phyloP scores from a whole-genome alignment of 2,888 invertebrate genomes.

The Lissonota sp. region DNA sequence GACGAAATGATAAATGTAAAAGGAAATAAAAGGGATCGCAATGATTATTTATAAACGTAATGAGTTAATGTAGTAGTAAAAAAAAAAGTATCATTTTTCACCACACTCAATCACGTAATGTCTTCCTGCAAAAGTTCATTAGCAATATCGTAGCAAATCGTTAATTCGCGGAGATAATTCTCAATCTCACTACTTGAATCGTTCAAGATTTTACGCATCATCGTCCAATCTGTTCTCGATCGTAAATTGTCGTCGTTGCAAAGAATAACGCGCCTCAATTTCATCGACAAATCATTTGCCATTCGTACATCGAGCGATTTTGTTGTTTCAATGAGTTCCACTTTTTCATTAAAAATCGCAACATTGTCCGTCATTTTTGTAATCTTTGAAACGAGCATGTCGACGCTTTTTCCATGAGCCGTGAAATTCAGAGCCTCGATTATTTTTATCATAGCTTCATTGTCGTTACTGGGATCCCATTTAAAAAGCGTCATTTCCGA shows the following conservation, averaged over 20 bases:
- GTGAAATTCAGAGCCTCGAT: constrained; percentile 60
- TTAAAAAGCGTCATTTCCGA: constrained; percentile 78
- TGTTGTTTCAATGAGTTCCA: constrained; percentile 66
- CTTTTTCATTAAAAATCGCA: constrained; percentile 71
- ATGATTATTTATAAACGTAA: background rate
- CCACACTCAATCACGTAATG: constrained; percentile 51
- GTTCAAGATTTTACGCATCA: constrained; percentile 64
- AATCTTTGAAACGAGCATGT: constrained; percentile 63
- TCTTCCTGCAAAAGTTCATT: constrained; percentile 71
- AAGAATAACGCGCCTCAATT: constrained; percentile 76
- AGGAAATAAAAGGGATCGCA: background rate
- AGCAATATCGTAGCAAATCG: constrained; percentile 74
- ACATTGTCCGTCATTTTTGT: constrained; percentile 61
- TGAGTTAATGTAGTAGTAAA: background rate
- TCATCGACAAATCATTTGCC: constrained; percentile 77
- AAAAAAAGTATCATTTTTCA: background rate
- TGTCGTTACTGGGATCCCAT: constrained; percentile 77
- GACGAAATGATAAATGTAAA: background rate
- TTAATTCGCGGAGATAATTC: constrained; percentile 70
- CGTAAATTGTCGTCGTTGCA: constrained; percentile 72
- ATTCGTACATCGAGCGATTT: constrained; percentile 74
- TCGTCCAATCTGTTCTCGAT: constrained; percentile 75
- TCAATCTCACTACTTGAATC: constrained; percentile 60
- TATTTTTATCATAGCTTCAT: constrained; percentile 70
- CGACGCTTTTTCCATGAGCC: constrained; percentile 42